phyloP scores from a whole-genome alignment of 2,888 invertebrate species.

The Chouioia cunea region DNA sequence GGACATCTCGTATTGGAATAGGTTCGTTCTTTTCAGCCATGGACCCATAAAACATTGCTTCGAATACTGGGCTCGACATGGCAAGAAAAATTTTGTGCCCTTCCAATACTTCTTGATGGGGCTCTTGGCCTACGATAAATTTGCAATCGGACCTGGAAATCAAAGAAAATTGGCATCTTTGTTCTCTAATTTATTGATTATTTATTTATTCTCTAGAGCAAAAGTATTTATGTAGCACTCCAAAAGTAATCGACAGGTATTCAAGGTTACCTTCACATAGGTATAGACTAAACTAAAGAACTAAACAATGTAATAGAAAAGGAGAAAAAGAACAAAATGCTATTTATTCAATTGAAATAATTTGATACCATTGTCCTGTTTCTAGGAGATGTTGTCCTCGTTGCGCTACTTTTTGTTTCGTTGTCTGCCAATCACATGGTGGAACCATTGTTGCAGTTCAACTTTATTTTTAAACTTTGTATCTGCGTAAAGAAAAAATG shows the following conservation, averaged over 20 bases:
- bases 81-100: conserved; percentile 86
- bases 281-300: no score
- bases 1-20: conserved; percentile 85
- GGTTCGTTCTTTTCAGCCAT: conserved; percentile 84
- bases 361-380: conserved; percentile 77
- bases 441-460: conserved; percentile 48
- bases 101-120: conserved; percentile 79
- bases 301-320: no score
- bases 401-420: conserved; percentile 78
- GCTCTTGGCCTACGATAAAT: conserved; percentile 82
- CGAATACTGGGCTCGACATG: conserved; percentile 90
- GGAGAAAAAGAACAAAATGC: no score
- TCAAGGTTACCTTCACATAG: no score
- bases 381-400: conserved; percentile 81
- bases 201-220: no score
- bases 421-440: conserved; percentile 82
- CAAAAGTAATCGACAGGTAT: no score
- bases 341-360: background rate
- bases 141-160: conserved; percentile 76
- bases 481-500: no score
- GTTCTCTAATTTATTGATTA: background rate
- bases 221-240: no score
- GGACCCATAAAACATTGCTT: conserved; percentile 87
- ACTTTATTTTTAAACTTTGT: no score
- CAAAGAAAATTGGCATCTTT: background rate